Percentiles rank a stretch among this genome's conserved stretches.
These are phyloP conservation scores for Corapipo altera DNA, from an alignment of 2,113 vertebrate species.

Conservation along the genomic window DNA sequence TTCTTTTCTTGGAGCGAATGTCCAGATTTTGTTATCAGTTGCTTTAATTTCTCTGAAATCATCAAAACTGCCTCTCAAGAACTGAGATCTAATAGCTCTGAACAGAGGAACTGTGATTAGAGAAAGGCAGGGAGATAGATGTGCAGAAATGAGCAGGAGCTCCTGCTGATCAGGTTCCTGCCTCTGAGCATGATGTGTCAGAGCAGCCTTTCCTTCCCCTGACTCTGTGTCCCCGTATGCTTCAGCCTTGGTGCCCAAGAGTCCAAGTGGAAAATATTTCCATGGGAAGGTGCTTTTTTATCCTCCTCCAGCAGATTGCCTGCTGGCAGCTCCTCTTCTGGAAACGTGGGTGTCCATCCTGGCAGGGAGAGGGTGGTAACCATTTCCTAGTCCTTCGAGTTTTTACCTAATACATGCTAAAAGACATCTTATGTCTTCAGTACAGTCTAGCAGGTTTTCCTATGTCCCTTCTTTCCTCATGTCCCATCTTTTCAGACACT, in stretches of 20 bases:
- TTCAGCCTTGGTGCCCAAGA: not conserved
- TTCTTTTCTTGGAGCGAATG: not conserved
- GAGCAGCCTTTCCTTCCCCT: not conserved
- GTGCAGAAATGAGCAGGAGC: not conserved
- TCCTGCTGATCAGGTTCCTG: not conserved
- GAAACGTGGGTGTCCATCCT: not conserved
- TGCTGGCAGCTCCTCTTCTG: not conserved
- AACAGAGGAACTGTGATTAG: not conserved
- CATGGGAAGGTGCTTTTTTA: not conserved
- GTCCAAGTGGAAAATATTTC: not conserved
- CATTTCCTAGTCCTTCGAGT: not conserved
- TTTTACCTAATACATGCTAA: not conserved
- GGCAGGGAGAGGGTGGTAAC: not conserved
- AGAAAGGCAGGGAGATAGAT: not conserved
- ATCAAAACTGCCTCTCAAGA: not conserved
- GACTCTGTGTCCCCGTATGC: not conserved
- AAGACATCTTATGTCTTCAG: not conserved
- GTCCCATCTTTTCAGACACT: no score
- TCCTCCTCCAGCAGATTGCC: not conserved
- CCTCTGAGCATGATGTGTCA: not conserved
- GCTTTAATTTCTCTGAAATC: constrained; percentile 25
- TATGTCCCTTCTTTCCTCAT: not conserved
- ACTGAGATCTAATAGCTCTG: not conserved
- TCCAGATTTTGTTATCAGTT: not conserved
- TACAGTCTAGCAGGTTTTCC: not conserved